Evolutionary conservation across 2,113 vertebrate genomes (phyloP).

Genomic region (Syrrhaptes paradoxus): DNA sequence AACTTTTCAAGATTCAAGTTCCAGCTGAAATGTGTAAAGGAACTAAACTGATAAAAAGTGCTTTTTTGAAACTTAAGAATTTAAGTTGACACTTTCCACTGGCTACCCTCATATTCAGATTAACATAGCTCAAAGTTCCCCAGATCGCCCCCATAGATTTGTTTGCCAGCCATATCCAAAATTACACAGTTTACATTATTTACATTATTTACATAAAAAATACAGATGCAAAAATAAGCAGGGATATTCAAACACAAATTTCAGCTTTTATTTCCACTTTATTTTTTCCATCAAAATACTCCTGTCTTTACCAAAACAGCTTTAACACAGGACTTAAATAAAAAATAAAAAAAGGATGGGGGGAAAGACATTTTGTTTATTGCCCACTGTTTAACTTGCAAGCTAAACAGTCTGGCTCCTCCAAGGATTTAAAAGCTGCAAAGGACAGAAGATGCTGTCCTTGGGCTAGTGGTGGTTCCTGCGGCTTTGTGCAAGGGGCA

Average conservation of each 20-base stretch:
- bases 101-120: neutral
- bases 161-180: neutral
- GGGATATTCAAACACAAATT: neutral
- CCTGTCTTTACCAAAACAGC: neutral
- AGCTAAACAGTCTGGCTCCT: neutral
- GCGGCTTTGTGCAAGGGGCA: neutral
- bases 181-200: neutral
- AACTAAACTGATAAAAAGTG: neutral
- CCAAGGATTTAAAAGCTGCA: neutral
- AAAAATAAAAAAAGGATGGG: fast-evolving
- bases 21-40: neutral
- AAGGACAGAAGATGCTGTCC: neutral
- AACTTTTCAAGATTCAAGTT: neutral
- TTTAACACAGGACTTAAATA: neutral
- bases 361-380: neutral
- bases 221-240: neutral
- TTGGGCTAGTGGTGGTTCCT: neutral
- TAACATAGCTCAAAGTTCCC: neutral
- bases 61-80: neutral
- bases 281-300: neutral
- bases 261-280: neutral
- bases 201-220: neutral
- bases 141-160: neutral
- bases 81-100: neutral
- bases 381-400: neutral